Conservation (phyloP, 2,888 invertebrate species). For the Beris morrisii region DNA sequence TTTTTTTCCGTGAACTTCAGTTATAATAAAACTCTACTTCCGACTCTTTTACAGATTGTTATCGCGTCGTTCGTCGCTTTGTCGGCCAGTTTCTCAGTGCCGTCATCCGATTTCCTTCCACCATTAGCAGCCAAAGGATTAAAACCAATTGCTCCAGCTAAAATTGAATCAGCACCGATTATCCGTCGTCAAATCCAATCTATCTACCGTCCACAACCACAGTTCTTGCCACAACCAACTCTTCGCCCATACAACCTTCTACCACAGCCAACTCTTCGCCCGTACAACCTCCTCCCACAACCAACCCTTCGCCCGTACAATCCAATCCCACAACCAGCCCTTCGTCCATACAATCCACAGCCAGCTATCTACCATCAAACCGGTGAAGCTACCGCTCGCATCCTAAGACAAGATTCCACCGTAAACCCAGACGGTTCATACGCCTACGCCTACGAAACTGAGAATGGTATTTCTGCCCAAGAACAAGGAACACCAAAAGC, state of each 20-base stretch:
- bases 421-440: constrained; percentile 59
- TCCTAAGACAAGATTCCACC: constrained; percentile 55
- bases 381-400: constrained; percentile 50
- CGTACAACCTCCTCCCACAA: neutral
- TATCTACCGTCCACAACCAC: neutral
- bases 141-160: neutral
- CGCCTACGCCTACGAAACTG: constrained; percentile 60
- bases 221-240: neutral
- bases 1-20: constrained; percentile 10
- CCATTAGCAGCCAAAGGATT: neutral
- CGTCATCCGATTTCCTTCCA: constrained; percentile 4
- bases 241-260: neutral
- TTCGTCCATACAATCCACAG: neutral
- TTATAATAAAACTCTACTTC: neutral
- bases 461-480: constrained; percentile 65
- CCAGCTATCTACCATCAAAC: constrained; percentile 15
- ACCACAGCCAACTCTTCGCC: neutral
- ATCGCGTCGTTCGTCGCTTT: constrained; percentile 15
- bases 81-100: constrained; percentile 9
- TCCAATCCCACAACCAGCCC: neutral
- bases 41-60: constrained; percentile 18
- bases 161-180: neutral
- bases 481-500: constrained; percentile 62
- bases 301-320: constrained; percentile 1
- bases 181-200: constrained; percentile 13